phyloP scores from a whole-genome alignment of 2,888 invertebrate genomes.

The Erebia ligea region DNA sequence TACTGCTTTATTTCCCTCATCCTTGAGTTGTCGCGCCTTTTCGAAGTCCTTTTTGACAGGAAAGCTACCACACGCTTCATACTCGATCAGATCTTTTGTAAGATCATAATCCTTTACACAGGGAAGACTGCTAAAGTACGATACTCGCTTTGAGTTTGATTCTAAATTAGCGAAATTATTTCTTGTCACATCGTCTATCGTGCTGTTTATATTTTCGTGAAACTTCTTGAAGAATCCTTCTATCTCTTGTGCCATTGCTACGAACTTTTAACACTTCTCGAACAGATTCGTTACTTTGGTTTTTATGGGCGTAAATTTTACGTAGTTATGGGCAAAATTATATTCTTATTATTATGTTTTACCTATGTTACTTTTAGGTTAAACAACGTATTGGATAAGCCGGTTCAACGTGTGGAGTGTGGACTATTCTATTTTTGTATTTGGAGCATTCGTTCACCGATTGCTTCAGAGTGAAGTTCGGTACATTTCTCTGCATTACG shows the following conservation, averaged over 20 bases:
- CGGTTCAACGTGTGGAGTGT: slow-evolving; percentile 54
- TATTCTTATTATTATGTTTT: background rate
- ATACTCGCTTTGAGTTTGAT: slow-evolving; percentile 86
- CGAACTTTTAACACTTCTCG: background rate
- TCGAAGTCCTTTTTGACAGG: slow-evolving; percentile 81
- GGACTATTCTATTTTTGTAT: slow-evolving; percentile 71
- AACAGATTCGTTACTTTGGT: slow-evolving; percentile 37
- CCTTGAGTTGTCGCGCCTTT: slow-evolving; percentile 85
- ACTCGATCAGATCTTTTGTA: slow-evolving; percentile 67
- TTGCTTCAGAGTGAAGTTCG: slow-evolving; percentile 60
- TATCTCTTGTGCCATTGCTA: slow-evolving; percentile 63
- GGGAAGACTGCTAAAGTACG: slow-evolving; percentile 82
- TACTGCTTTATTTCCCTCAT: slow-evolving; percentile 88
- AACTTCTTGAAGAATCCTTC: slow-evolving; percentile 85
- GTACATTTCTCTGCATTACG: slow-evolving; percentile 32
- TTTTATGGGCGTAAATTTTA: slow-evolving; percentile 22
- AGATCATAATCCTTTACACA: slow-evolving; percentile 76
- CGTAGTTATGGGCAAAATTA: background rate
- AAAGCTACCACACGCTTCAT: slow-evolving; percentile 60
- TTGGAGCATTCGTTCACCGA: slow-evolving; percentile 62
- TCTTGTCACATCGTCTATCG: slow-evolving; percentile 81
- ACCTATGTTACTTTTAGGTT: slow-evolving; percentile 52
- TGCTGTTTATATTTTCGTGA: slow-evolving; percentile 83
- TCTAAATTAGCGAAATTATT: slow-evolving; percentile 85
- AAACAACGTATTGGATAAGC: slow-evolving; percentile 53